Conservation (phyloP, 37 sponge, comb jelly and placozoan genomes). For the Beroe forskalii region DNA sequence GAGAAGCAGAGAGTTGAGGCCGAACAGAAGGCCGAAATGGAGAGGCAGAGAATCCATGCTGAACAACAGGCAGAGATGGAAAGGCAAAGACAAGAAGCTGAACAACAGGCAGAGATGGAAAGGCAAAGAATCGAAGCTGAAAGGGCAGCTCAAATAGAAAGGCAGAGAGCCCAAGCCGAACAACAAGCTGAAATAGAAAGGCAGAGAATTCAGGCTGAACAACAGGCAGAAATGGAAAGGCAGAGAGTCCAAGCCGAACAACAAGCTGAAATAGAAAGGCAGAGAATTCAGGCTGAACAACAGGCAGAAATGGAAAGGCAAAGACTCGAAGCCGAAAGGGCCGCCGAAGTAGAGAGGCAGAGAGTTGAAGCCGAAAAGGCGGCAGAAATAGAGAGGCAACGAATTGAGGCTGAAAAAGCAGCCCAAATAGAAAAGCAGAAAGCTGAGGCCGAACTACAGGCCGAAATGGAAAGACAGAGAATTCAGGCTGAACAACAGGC, state of each 20-base stretch:
- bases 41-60: neutral
- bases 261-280: neutral
- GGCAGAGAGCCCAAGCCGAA: neutral
- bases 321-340: neutral
- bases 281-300: neutral
- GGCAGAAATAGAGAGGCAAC: neutral
- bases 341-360: neutral
- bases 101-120: neutral
- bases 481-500: neutral
- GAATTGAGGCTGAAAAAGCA: neutral
- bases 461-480: neutral
- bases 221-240: neutral
- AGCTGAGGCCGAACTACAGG: neutral
- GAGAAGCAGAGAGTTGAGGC: neutral
- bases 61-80: neutral
- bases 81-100: neutral
- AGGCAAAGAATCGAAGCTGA: neutral
- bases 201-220: neutral
- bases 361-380: constrained; percentile 6
- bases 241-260: neutral
- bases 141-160: neutral
- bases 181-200: neutral
- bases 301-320: neutral
- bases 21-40: neutral
- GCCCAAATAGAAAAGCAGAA: neutral